Conservation (phyloP, 2,113 vertebrate species). For the Apaloderma vittatum region DNA sequence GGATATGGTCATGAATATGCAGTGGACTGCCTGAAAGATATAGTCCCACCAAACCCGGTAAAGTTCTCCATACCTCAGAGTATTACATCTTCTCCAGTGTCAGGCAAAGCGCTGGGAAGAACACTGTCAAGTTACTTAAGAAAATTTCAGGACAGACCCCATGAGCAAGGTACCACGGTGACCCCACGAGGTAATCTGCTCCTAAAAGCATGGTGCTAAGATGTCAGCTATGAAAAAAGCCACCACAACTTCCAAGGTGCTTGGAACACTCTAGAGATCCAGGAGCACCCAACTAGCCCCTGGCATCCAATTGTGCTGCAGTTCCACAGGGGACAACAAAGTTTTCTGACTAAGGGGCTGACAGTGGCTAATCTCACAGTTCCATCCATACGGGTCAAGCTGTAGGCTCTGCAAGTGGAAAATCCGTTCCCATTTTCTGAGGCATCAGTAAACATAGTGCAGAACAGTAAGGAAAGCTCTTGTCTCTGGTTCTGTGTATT, state of each 20-base stretch:
- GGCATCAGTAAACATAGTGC: background rate
- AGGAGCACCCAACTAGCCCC: background rate
- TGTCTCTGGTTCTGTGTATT: background rate
- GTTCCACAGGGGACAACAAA: background rate
- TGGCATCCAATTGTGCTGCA: background rate
- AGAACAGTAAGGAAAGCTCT: background rate
- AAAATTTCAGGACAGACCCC: background rate
- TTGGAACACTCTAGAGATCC: background rate
- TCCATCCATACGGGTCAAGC: too few species aligned
- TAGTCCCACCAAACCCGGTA: background rate
- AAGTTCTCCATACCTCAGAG: background rate
- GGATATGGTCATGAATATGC: background rate
- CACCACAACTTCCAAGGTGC: background rate
- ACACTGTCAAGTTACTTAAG: background rate
- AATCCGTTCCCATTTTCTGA: background rate
- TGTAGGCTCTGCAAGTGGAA: background rate
- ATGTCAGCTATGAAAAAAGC: background rate
- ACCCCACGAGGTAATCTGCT: background rate
- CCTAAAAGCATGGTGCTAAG: background rate
- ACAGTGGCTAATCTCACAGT: background rate
- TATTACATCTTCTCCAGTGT: background rate
- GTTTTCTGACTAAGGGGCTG: background rate
- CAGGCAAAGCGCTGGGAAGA: background rate
- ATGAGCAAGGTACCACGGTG: background rate
- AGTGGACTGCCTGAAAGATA: background rate